Base-by-base conservation (phyloP, 2,113 vertebrate species). In the Campylorhamphus procurvoides region DNA sequence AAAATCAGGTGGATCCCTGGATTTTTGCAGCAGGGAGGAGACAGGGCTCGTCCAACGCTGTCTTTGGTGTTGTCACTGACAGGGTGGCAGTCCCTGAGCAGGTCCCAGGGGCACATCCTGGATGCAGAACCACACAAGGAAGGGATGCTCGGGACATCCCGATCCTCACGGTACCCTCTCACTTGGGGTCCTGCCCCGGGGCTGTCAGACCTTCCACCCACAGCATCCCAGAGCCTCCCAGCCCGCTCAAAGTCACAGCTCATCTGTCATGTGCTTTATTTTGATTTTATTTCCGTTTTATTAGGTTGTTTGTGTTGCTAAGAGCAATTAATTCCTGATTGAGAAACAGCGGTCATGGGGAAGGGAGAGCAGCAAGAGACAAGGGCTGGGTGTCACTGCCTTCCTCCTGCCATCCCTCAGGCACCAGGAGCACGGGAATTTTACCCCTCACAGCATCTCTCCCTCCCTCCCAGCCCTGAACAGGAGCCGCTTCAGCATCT, bases 31-130 rank as follows among this genome's bases (percentile, higher is more conserved):
- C 11, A 6, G 42, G 47, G 28, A 27, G 9, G 31, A 75, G 53
- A 8, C 4, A 10, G 60, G 29, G 5, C 10, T 42, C 8, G 1
- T 18, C 19, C 42, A 2, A 2, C 1, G 0, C 0, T 6, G 24
- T 2, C 44, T 37, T 31, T 11, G 66, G 1, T 2, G 3, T 3
- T 7, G 1, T 11, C 12, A 4, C 75, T 18, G 6, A 28, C 0
- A 8, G 42, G 40, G 53, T 11, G 29, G 9, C 39, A 2, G 3
- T 10, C 35, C 19, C 68, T 10, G 1, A 13, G 47, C 2, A 2
- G 10, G 31, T 27, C 46, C 11, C 31, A 19, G 13, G 3, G 5
- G 9, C 59, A 29, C 25, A 19, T 40, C 40, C 40, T 40, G 2
- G 69, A 25, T 33, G 15, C 50, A 10, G 64, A 49, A 31, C 4